Evolutionary conservation across 2,797 vertebrate species (phyloP).

Genomic region (Leucoraja ocellata): DNA sequence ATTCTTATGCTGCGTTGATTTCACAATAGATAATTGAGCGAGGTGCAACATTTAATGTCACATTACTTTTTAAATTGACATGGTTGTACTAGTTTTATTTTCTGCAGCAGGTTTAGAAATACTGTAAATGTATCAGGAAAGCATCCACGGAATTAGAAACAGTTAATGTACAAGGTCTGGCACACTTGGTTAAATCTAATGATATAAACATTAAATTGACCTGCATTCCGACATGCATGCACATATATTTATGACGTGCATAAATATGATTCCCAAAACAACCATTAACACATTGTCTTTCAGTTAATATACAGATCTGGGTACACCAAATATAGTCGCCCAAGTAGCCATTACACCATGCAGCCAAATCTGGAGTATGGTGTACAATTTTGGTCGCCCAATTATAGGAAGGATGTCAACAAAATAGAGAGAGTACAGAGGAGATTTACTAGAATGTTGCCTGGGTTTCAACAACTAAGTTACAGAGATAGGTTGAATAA

Average conservation of each 20-base stretch:
- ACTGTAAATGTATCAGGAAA: not conserved
- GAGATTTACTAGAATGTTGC: no score
- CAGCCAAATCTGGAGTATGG: no score
- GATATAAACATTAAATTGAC: not conserved
- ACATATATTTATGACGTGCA: not conserved
- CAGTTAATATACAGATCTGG: not conserved
- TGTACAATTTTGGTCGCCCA: no score
- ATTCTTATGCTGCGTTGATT: not conserved
- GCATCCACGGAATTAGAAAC: no score
- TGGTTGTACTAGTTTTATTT: not conserved
- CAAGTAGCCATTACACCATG: not conserved
- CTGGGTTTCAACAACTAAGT: no score
- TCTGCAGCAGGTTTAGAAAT: not conserved
- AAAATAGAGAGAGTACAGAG: no score
- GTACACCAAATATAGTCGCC: not conserved
- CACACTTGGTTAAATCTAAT: not conserved
- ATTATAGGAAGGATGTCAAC: no score
- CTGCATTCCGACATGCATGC: not conserved
- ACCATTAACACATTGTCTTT: not conserved
- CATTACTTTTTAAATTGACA: not conserved
- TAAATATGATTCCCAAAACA: not conserved
- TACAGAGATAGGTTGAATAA: no score
- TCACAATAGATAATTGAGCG: not conserved
- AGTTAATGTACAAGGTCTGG: no score
- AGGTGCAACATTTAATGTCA: not conserved